Base-by-base conservation (phyloP, 2,797 vertebrate genomes). In the Protonibea diacanthus region DNA sequence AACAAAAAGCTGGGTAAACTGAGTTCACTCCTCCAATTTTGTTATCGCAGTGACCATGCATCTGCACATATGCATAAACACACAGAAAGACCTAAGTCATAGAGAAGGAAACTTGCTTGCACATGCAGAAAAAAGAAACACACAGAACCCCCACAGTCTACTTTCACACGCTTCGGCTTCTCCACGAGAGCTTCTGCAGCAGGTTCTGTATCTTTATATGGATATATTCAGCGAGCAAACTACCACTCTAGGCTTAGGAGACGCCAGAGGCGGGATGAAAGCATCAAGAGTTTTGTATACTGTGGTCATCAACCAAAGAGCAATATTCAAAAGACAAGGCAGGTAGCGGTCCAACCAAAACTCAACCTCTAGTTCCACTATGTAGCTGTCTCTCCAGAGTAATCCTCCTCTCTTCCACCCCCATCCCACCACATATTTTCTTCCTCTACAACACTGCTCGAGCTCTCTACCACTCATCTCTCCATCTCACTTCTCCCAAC, bases 131-230 rank as follows among this genome's bases (percentile, higher is more conserved):
- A 38, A 63, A 33, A 63, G 42, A 80, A 69, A 76, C 29, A 17
- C 42, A 76, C 21, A 73, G 27, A 86, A 52, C 45, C 27, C 40
- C 40, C 62, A 71, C 52, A 76, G 55, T 57, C 58, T 17, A 42
- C 44, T 21, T 65, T 63, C 51, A 68, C 60, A 61, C n/a, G 51
- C 33, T 40, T 5, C 0, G 47, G 13, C 38, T 27, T 76, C 44
- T 68, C 57, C 59, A 60, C 17, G 38, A 63, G 25, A 76, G 17
- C 27, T 62, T 68, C 57, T 48, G 47, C 48, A 62, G 66, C 66
- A 78, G 62, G 33, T 57, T 74, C 67, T 82, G 48, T 8, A 73
- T 82, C 68, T 84, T 80, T 80, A 83, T 81, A 86, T 84, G 71
- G 73, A 76, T 70, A 86, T 77, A 76, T 83, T 86, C 47, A 62